These are phyloP conservation scores for Rhagium mordax DNA, from an alignment of 2,888 invertebrate species.

Conservation along the genomic window DNA sequence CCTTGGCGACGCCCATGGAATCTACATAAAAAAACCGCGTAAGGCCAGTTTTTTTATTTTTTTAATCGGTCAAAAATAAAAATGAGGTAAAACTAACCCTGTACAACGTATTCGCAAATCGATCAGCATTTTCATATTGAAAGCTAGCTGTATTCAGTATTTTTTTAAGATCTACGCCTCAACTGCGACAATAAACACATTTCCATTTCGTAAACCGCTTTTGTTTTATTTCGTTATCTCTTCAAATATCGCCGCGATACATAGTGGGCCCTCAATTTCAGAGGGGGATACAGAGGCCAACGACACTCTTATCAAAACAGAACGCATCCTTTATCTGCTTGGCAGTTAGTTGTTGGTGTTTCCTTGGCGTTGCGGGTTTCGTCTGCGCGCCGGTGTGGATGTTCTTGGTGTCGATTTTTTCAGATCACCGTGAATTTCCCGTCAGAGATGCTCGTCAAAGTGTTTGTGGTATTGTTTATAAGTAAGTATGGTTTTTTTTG, in stretches of 20 bases:
- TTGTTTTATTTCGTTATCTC: neutral
- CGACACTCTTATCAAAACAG: constrained; percentile 60
- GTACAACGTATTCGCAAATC: too few species aligned
- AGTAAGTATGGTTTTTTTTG: constrained; percentile 44
- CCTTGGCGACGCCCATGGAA: too few species aligned
- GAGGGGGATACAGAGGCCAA: constrained; percentile 62
- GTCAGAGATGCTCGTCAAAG: constrained; percentile 49
- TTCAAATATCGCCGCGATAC: neutral
- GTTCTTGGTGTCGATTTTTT: constrained; percentile 34
- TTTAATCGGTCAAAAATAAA: too few species aligned
- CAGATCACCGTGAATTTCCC: constrained; percentile 21
- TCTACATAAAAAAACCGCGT: too few species aligned
- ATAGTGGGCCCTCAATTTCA: constrained; percentile 35
- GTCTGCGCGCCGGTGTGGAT: constrained; percentile 32
- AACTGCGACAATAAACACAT: neutral
- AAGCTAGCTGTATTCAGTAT: too few species aligned
- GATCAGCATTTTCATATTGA: too few species aligned
- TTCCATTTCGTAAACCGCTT: neutral
- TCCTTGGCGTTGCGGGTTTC: constrained; percentile 44
- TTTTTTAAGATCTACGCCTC: neutral
- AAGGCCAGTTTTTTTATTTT: too few species aligned
- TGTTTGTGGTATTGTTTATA: constrained; percentile 46
- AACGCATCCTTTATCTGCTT: constrained; percentile 52
- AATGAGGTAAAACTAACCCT: too few species aligned
- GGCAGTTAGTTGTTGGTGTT: constrained; percentile 48